These are phyloP conservation scores for Epizoanthus stellaris DNA, from an alignment of 92 coral and sea anemone species.

Conservation along the genomic window DNA sequence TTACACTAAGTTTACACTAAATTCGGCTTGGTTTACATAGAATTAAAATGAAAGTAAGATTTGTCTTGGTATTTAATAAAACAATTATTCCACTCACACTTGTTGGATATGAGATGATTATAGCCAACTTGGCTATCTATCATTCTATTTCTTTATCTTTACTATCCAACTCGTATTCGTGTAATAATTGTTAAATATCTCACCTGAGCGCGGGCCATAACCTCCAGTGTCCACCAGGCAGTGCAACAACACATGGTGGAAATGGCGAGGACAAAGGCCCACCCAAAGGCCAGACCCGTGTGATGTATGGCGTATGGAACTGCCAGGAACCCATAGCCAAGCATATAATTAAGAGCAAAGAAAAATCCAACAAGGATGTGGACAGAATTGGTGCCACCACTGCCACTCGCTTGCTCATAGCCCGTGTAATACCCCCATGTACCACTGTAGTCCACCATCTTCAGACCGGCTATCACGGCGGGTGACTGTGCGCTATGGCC, in stretches of 20 bases:
- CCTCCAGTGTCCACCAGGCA: conserved; percentile 41
- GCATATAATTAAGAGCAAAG: conserved; percentile 41
- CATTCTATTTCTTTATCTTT: too few species aligned
- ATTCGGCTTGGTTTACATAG: too few species aligned
- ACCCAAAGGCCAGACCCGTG: conserved; percentile 35
- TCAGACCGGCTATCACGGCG: background rate
- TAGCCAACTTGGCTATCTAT: too few species aligned
- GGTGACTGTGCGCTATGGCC: background rate
- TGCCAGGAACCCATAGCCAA: conserved; percentile 38
- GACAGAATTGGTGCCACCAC: background rate
- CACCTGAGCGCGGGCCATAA: conserved; percentile 48
- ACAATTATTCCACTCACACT: too few species aligned
- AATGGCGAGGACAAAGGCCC: conserved; percentile 3
- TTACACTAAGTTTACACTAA: too few species aligned
- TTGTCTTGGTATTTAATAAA: too few species aligned
- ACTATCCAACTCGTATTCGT: too few species aligned
- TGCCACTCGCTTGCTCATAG: background rate
- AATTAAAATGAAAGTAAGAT: too few species aligned
- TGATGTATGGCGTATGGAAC: conserved; percentile 31
- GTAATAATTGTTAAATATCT: background rate
- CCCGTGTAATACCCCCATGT: conserved; percentile 45
- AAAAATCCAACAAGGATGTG: conserved; percentile 38
- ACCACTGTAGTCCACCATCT: background rate
- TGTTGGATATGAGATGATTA: too few species aligned
- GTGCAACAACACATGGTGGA: conserved; percentile 35